A percentile compares a stretch with the other conserved stretches of the same genome.
Conservation (phyloP, 2,888 invertebrate species). For the Catocala nupta region DNA sequence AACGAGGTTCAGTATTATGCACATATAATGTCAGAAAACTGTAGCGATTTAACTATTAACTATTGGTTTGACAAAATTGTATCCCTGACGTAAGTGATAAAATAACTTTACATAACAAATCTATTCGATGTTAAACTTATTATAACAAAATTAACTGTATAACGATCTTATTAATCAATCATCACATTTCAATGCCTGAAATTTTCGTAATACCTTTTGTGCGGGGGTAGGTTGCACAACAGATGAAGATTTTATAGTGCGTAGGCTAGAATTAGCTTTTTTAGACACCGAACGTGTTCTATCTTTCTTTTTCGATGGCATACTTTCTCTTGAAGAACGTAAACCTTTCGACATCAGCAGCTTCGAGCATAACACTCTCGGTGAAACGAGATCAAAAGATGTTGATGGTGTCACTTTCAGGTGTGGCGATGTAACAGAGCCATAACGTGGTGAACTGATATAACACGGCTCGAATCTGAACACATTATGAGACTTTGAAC, state of each 20-base stretch:
- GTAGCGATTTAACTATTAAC: no score
- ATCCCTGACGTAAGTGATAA: no score
- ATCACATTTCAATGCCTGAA: constrained; percentile 64
- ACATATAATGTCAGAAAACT: no score
- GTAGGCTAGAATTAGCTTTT: constrained; percentile 46
- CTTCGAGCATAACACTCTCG: constrained; percentile 68
- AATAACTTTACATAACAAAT: no score
- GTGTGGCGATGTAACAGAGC: constrained; percentile 61
- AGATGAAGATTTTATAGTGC: constrained; percentile 64
- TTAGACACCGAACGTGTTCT: neutral
- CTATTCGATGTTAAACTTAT: neutral
- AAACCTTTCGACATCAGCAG: constrained; percentile 61
- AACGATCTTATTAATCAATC: constrained; percentile 42
- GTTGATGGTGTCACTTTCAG: constrained; percentile 63
- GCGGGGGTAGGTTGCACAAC: constrained; percentile 62
- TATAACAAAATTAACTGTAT: neutral
- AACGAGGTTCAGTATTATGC: no score
- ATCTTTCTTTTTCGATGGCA: constrained; percentile 44
- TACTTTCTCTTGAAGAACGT: constrained; percentile 53
- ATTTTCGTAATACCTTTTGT: constrained; percentile 72
- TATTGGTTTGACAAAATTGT: no score
- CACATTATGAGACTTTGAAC: constrained; percentile 54
- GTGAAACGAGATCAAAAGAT: constrained; percentile 63
- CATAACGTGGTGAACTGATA: constrained; percentile 70
- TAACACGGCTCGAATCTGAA: constrained; percentile 71